phyloP scores from a whole-genome alignment of 2,888 invertebrate genomes.

The Platycheirus albimanus region DNA sequence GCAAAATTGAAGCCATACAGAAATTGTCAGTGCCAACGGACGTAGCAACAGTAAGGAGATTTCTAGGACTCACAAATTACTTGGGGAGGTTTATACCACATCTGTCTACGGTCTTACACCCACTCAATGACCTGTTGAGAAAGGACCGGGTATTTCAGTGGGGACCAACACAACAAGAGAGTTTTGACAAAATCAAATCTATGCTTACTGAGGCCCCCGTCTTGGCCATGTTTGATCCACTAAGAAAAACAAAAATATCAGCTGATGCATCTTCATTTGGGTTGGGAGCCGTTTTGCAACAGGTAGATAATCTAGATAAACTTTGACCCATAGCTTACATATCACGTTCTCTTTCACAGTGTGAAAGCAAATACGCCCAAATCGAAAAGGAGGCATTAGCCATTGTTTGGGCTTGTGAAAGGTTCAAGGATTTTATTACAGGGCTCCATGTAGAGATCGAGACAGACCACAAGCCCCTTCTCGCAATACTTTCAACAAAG shows the following conservation, averaged over 20 bases:
- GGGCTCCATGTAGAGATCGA: neutral
- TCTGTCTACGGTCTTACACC: slow-evolving; percentile 21
- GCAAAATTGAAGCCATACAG: no score
- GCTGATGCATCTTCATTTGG: slow-evolving; percentile 26
- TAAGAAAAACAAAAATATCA: slow-evolving; percentile 14
- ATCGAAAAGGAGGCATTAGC: slow-evolving; percentile 9
- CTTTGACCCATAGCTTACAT: slow-evolving; percentile 2
- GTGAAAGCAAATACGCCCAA: slow-evolving; percentile 10
- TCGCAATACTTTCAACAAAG: slow-evolving; percentile 19
- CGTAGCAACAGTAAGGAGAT: slow-evolving; percentile 24
- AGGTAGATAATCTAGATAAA: slow-evolving; percentile 6
- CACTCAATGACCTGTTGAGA: slow-evolving; percentile 6
- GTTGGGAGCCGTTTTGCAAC: slow-evolving; percentile 14
- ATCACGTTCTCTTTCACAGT: slow-evolving; percentile 17
- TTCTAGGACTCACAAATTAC: slow-evolving; percentile 27
- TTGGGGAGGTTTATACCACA: slow-evolving; percentile 25
- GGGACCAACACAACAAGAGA: slow-evolving; percentile 1
- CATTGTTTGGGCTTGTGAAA: slow-evolving; percentile 10
- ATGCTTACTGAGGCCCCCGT: neutral
- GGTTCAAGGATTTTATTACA: slow-evolving; percentile 5
- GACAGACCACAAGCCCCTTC: slow-evolving; percentile 12
- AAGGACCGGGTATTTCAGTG: slow-evolving; percentile 7
- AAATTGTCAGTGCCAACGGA: neutral
- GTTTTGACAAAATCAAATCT: neutral
- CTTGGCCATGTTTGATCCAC: slow-evolving; percentile 10